Evolutionary conservation across 2,888 invertebrate species (phyloP), one percentile per base, ranked within the genome.

Genomic region (Polylopha cassiicola): DNA sequence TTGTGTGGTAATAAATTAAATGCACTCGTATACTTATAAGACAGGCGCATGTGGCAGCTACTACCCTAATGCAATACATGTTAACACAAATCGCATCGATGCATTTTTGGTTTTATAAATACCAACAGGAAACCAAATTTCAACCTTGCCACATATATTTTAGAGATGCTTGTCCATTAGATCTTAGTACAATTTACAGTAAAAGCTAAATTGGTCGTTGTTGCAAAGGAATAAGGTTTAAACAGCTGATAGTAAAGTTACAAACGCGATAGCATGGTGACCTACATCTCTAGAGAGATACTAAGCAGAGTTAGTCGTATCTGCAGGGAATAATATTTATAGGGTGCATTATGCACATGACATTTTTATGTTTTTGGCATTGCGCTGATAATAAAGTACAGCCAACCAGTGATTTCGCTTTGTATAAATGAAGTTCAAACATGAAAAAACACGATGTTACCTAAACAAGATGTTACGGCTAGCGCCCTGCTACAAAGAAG

Each of bases 261-360:
- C 43, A 43, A 49, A 51, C 52, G 54, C 53, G 66, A 68, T 65
- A 74, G 63, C 73, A 75, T 59, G 66, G 65, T 85, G 82, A 85
- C 85, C 85, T 79, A 85, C 71, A 80, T 85, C 85, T 84, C 82
- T 66, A 53, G 73, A 77, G 79, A 74, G 76, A 67, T 66, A 68
- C 72, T 73, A 65, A 69, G 63, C 65, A 66, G 68, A 70, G 74
- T 80, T 80, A 78, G 77, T 50, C 47, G 59, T 58, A 65, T 76
- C 78, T 61, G 59, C 54, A 61, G 85, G 84, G 85, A 73, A 71
- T 77, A 67, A 79, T 84, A 84, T 84, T 79, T 82, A 82, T 82
- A 58, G 79, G 73, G 71, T 84, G 82, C 80, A 79, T 78, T 74
- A 80, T 80, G 84, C 80, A 73, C 73, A 66, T 80, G 85, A 85